Evolutionary conservation across 2,888 invertebrate genomes (phyloP), one percentile per base, ranked within the genome.

Genomic region (Acronicta alni): DNA sequence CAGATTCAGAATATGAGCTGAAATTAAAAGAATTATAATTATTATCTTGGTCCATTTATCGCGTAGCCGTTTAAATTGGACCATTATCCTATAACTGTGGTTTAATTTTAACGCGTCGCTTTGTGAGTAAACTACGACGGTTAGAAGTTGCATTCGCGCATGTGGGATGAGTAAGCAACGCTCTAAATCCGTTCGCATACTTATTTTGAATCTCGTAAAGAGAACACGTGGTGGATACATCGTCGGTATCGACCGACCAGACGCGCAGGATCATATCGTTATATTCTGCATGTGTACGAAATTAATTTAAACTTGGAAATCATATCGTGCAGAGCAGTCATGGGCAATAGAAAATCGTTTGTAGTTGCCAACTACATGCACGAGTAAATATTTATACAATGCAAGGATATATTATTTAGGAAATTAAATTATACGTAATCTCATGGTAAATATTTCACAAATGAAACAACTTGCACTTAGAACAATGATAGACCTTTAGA

Each of bases 101-200:
- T 83, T 85, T 86, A 84, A 87, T 85, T 89, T 84, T 83, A 87
- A 80, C 79, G 67, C 79, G 75, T 79, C 80, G 79, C 81, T 86
- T 87, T 83, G 83, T 82, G 80, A 77, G 77, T 78, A 83, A 83
- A 84, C 81, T 61, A 81, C 78, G 76, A 67, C 75, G 75, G 67
- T 71, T 72, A 82, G 79, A 83, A 77, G 65, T 77, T 80, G 81
- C 81, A 83, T 80, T 79, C 77, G 80, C 81, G 80, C 85, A 84
- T 80, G 79, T 81, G 82, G 75, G 78, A 86, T 88, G 90, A 88
- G 85, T 88, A 88, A 89, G 83, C 85, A 72, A 70, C 69, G 73
- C 71, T 77, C 76, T 81, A 82, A 83, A 82, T 85, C 77, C 66
- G 76, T 79, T 77, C 64, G 67, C 72, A 67, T 65, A 79, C 79